A percentile compares a stretch with the other conserved stretches of the same genome.
Conservation (phyloP, 2,113 vertebrate species). For the Balaeniceps rex region DNA sequence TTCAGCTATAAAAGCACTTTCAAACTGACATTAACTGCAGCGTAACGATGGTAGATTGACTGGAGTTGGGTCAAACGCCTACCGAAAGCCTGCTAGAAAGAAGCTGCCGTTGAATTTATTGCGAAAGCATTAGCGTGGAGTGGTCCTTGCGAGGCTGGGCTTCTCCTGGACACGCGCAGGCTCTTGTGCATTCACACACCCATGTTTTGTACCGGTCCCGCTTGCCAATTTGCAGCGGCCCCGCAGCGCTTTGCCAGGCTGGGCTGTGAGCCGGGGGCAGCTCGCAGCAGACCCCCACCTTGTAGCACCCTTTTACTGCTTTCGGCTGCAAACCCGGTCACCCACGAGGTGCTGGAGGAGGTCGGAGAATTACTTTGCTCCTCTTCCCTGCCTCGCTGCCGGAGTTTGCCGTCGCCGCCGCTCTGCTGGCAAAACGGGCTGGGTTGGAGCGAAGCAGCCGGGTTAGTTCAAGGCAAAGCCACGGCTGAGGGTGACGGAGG, state of each 20-base stretch:
- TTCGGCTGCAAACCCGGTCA: not conserved
- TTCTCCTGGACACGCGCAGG: not conserved
- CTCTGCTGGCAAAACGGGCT: not conserved
- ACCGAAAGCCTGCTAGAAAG: not conserved
- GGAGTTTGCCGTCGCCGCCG: accelerated
- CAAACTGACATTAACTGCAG: not conserved
- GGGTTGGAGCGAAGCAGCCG: not conserved
- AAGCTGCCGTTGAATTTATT: not conserved
- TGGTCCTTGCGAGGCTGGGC: not conserved
- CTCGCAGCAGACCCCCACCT: too few relatives aligned
- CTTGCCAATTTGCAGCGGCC: not conserved
- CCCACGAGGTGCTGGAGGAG: not conserved
- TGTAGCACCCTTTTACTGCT: too few relatives aligned
- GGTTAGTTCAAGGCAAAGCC: not conserved
- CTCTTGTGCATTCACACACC: accelerated
- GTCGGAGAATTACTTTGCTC: not conserved
- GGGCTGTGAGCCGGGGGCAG: not conserved
- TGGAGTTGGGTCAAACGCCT: not conserved
- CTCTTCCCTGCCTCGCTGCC: not conserved
- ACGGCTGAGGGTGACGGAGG: not conserved
- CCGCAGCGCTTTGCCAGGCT: accelerated
- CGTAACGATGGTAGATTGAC: not conserved
- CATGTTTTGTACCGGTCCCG: accelerated
- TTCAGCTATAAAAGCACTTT: not conserved
- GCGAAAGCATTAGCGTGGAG: not conserved